Evolutionary conservation across 2,888 invertebrate species (phyloP), one percentile per base, ranked within the genome.

Genomic region (Sepioteuthis lessoniana): DNA sequence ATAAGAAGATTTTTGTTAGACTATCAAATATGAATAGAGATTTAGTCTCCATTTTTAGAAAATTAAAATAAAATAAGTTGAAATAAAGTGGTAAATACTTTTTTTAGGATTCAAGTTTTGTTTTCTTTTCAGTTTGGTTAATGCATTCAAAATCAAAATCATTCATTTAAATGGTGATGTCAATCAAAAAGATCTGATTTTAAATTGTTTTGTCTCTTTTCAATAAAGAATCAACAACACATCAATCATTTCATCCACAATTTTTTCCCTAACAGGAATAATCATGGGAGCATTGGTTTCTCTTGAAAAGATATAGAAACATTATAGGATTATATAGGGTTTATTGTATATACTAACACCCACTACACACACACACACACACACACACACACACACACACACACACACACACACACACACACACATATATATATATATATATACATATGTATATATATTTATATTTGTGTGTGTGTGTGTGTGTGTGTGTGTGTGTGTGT

Each of bases 371-470:
- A n/a, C n/a, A n/a, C n/a, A n/a, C n/a, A n/a, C n/a, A n/a, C 19
- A 50, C 19, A 50, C 46, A 10, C 46, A 47, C 46, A 47, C 16
- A 10, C 8, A 3, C 19, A 19, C 1, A 50, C 19, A 50, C 19
- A 50, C 19, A 50, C 19, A 50, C 19, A 13, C 19, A 50, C 19
- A 50, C 19, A 50, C 19, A 50, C 19, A 50, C 19, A 50, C 19
- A 50, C 19, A 50, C 19, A 50, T 55, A 55, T 55, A 55, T 55
- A 55, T 55, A 55, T 55, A 55, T 55, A 55, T 55, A 55, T 55
- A 55, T 55, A 55, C n/a, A 76, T 76, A 76, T 76, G n/a, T 76
- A 76, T 76, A 76, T 76, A 76, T 76, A 76, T n/a, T n/a, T 76
- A 76, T 76, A n/a, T n/a, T n/a, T 0, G 8, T 76, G 2, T 10